Percentiles rank a stretch among this genome's conserved stretches.
Conservation (phyloP, 2,888 invertebrate genomes). For the Pasiphila rectangulata region DNA sequence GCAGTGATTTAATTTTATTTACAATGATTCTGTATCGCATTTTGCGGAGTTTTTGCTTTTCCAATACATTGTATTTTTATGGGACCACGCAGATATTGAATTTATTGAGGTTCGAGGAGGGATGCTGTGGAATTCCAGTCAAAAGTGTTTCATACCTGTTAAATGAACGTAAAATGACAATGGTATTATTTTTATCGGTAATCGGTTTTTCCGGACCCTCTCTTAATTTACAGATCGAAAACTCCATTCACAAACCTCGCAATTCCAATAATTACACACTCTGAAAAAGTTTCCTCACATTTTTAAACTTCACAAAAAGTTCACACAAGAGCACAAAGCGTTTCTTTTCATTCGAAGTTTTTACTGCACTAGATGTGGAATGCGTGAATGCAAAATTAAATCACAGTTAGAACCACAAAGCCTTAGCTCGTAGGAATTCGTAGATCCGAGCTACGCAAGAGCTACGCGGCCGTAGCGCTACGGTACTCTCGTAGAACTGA, state of each 20-base stretch:
- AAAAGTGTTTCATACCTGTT: too few relatives aligned
- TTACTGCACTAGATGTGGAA: slow-evolving; percentile 35
- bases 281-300: slow-evolving; percentile 16
- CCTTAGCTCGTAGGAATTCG: slow-evolving; percentile 36
- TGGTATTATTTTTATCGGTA: not conserved
- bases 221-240: slow-evolving; percentile 9
- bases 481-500: slow-evolving; percentile 47
- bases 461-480: slow-evolving; percentile 50
- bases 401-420: slow-evolving; percentile 32
- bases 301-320: slow-evolving; percentile 5
- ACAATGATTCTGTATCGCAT: slow-evolving; percentile 25
- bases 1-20: slow-evolving; percentile 37
- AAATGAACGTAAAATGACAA: too few relatives aligned
- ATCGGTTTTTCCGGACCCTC: slow-evolving; percentile 3
- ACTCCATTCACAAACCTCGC: not conserved
- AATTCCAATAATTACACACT: slow-evolving; percentile 1
- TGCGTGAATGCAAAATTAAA: slow-evolving; percentile 29
- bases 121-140: not conserved
- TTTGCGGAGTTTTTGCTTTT: slow-evolving; percentile 11
- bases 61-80: slow-evolving; percentile 14
- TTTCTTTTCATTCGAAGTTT: slow-evolving; percentile 22
- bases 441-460: slow-evolving; percentile 39
- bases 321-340: slow-evolving; percentile 13
- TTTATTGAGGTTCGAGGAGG: not conserved
- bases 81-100: slow-evolving; percentile 4